A percentile compares a stretch with the other conserved stretches of the same genome.
Evolutionary conservation across 2,797 vertebrate genomes (phyloP).

Genomic region (Valencia hispanica): DNA sequence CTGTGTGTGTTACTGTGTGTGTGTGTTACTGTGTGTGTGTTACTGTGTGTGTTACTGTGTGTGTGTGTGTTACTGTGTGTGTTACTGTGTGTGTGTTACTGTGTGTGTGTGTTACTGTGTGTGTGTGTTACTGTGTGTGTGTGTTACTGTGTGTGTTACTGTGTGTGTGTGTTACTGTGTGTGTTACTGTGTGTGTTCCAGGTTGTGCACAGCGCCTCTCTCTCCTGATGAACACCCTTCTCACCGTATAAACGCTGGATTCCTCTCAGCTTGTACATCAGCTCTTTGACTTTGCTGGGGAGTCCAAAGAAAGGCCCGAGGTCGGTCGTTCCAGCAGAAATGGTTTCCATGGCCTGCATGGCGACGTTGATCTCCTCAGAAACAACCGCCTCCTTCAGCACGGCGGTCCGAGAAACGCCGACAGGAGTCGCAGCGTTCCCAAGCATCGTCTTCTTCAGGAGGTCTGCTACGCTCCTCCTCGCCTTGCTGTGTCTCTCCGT

Average conservation of each 20-base stretch:
- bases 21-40: no score
- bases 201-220: no score
- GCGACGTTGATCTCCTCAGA: slow-evolving; percentile 88
- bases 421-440: slow-evolving; percentile 85
- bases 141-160: no score
- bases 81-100: no score
- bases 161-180: no score
- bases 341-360: slow-evolving; percentile 79
- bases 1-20: no score
- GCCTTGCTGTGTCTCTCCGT: slow-evolving; percentile 29
- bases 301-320: slow-evolving; percentile 96
- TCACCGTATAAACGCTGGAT: slow-evolving; percentile 94
- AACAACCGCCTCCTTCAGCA: slow-evolving; percentile 85
- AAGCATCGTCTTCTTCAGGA: slow-evolving; percentile 89
- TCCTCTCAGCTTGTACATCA: slow-evolving; percentile 85
- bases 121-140: no score
- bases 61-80: no score
- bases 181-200: no score
- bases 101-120: no score
- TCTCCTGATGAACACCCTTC: background rate
- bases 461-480: slow-evolving; percentile 85
- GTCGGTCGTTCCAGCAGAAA: slow-evolving; percentile 77
- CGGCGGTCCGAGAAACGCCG: slow-evolving; percentile 76
- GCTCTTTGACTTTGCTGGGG: slow-evolving; percentile 91
- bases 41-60: no score